Percentiles rank a stretch among this genome's conserved stretches.
phyloP scores from a whole-genome alignment of 2,888 invertebrate species.

The Andrena marginata region DNA sequence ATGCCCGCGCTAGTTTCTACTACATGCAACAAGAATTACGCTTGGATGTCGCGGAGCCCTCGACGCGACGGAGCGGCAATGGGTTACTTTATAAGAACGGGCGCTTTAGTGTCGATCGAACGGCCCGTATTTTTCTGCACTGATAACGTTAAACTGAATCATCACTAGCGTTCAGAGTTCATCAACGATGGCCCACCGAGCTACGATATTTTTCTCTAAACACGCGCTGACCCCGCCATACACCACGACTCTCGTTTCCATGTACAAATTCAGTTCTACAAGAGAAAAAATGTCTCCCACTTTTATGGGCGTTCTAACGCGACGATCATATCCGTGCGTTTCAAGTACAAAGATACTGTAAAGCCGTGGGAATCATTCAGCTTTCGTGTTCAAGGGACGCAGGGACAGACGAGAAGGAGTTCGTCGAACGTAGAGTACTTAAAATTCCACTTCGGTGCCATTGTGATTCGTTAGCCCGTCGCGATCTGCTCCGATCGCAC shows the following conservation, averaged over 20 bases:
- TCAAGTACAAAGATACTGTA: slow-evolving; percentile 32
- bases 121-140: slow-evolving; percentile 32
- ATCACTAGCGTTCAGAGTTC: slow-evolving; percentile 9
- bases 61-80: slow-evolving; percentile 5
- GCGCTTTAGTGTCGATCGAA: slow-evolving; percentile 19
- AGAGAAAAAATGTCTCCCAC: not conserved
- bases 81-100: slow-evolving; percentile 17
- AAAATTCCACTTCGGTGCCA: not conserved
- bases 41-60: not conserved
- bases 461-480: not conserved
- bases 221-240: not conserved
- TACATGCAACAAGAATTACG: not conserved
- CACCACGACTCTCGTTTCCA: not conserved
- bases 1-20: not conserved
- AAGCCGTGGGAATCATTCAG: not conserved
- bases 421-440: slow-evolving; percentile 27
- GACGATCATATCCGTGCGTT: not conserved
- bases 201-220: slow-evolving; percentile 29
- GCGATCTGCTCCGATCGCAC: not conserved
- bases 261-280: not conserved
- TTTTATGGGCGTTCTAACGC: not conserved
- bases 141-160: slow-evolving; percentile 48
- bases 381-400: not conserved
- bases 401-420: not conserved
- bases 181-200: not conserved